Evolutionary conservation across 2,797 vertebrate genomes (phyloP).

Genomic region (Sus cebifrons): DNA sequence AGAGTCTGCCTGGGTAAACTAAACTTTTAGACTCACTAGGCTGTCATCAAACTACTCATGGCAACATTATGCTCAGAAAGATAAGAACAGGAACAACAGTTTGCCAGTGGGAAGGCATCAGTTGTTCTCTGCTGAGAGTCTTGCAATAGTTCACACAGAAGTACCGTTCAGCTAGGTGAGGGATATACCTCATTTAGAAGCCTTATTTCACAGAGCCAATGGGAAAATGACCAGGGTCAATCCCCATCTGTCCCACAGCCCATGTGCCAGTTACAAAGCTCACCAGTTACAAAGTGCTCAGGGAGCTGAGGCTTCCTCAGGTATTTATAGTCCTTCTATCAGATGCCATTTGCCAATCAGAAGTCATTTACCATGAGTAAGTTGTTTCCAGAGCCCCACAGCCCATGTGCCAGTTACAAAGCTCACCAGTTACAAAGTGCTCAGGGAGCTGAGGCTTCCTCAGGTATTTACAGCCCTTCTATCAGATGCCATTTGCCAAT

Average conservation of each 20-base stretch:
- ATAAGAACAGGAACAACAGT: neutral
- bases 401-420: neutral
- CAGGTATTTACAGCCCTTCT: neutral
- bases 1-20: neutral
- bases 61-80: neutral
- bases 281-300: no score
- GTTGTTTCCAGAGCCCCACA: neutral
- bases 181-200: no score
- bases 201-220: neutral
- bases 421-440: no score
- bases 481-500: neutral
- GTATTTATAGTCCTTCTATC: neutral
- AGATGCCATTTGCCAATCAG: neutral
- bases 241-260: neutral
- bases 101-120: neutral
- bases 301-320: neutral
- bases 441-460: neutral
- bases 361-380: neutral
- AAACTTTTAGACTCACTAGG: neutral
- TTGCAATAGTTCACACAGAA: neutral
- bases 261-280: neutral
- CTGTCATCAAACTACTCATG: neutral
- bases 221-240: neutral
- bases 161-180: neutral
- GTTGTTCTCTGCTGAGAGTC: neutral